Conservation (phyloP, 1,140 invertebrate species). For the Drosophila carrolli region DNA sequence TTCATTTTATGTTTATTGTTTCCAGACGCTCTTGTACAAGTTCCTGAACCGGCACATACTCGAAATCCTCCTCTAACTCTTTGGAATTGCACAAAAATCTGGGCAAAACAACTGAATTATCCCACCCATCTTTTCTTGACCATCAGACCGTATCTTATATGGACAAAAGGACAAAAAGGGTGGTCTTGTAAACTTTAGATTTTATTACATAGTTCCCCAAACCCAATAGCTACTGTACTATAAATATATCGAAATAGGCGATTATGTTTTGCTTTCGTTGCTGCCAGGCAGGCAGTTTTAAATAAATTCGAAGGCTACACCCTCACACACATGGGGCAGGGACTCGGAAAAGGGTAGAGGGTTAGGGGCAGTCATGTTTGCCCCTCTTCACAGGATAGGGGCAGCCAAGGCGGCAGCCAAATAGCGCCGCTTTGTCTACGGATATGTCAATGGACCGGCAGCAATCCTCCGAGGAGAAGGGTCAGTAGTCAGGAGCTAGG, state of each 20-base stretch:
- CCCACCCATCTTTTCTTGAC: no score
- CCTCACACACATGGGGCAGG: neutral
- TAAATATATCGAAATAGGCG: slow-evolving; percentile 9
- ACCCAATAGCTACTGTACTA: neutral
- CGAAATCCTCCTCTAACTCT: no score
- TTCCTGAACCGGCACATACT: no score
- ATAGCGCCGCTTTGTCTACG: slow-evolving; percentile 64
- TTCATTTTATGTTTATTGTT: no score
- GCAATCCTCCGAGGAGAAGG: neutral
- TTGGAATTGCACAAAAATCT: no score
- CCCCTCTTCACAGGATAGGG: slow-evolving; percentile 24
- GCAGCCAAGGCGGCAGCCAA: slow-evolving; percentile 28
- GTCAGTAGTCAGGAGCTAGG: slow-evolving; percentile 9
- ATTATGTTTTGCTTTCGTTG: slow-evolving; percentile 45
- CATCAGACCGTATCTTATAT: no score
- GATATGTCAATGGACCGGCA: slow-evolving; percentile 56
- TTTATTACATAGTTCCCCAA: neutral
- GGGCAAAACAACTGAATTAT: no score
- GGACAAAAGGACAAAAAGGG: no score
- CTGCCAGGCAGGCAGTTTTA: slow-evolving; percentile 49
- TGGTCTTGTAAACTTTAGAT: no score
- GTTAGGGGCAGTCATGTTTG: slow-evolving; percentile 29
- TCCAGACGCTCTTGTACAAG: no score
- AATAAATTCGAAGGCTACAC: slow-evolving; percentile 48
- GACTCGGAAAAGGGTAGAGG: neutral